Percentiles rank a stretch among this genome's conserved stretches.
phyloP scores from a whole-genome alignment of 2,888 invertebrate species.

The Osedax fenrisi region DNA sequence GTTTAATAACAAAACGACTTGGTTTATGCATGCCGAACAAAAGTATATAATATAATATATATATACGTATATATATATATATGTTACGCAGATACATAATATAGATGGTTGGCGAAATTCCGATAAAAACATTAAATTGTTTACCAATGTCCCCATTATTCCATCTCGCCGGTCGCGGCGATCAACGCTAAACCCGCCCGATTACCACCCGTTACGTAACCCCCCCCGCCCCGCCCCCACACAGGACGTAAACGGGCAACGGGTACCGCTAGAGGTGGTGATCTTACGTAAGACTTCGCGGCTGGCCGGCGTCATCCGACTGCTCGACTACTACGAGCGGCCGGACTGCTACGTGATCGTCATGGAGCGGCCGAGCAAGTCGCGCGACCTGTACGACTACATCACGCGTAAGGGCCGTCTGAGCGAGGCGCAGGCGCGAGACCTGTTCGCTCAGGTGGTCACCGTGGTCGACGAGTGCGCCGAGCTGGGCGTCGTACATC shows the following conservation, averaged over 20 bases:
- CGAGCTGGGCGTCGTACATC: constrained; percentile 54
- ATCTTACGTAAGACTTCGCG: constrained; percentile 53
- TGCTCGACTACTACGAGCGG: constrained; percentile 55
- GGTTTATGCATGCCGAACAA: no score
- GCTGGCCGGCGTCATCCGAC: constrained; percentile 54
- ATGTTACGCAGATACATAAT: no score
- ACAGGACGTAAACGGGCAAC: constrained; percentile 52
- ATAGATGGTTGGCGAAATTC: no score
- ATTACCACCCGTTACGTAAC: no score
- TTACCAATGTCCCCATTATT: no score
- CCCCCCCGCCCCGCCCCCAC: no score
- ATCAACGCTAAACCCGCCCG: no score
- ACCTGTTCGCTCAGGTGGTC: constrained; percentile 55
- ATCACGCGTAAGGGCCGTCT: constrained; percentile 56
- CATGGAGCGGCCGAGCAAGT: constrained; percentile 56
- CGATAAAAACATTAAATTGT: no score
- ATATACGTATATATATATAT: no score
- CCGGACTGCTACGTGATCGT: constrained; percentile 55
- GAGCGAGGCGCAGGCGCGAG: constrained; percentile 53
- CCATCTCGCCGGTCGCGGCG: no score
- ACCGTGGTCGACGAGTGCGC: constrained; percentile 54
- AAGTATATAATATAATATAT: no score
- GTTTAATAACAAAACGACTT: no score
- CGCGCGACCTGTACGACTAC: constrained; percentile 57
- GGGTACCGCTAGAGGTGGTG: constrained; percentile 56